Base-by-base conservation (phyloP, 2,888 invertebrate genomes). In the Monochamus alternatus region DNA sequence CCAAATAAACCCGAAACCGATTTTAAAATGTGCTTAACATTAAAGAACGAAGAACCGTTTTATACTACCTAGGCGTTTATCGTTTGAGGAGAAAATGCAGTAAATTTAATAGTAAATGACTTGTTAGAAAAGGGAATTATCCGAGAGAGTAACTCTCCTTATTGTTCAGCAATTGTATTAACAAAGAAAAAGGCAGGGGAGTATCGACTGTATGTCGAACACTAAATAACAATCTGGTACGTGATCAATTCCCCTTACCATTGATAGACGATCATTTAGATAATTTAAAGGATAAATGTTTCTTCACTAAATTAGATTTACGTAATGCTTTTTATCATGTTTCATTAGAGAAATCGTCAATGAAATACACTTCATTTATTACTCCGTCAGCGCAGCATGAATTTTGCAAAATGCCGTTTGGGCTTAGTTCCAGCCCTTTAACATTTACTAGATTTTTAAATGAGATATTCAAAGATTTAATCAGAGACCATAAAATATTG, bases 401-500 rank as follows among this genome's bases (percentile, higher is more conserved):
- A 76, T 87, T 79, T 78, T 43, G 78, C n/a, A 78, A 78, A 72
- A 85, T 85, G 83, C 85, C 84, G 3, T 83, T 85, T 76, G 86
- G 86, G 0, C 74, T 84, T n/a, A 77, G 67, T 14, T 83, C 81
- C 69, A 78, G 78, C 51, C 84, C 85, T 8, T 38, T 74, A 8
- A 73, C 73, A n/a, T 83, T 84, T 75, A 38, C 47, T 14, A 43
- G 82, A 51, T 83, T 69, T 75, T 69, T 81, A 60, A 73, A 79
- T 67, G 68, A 73, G 52, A 78, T 81, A 66, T 83, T 84, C 47
- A 71, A n/a, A n/a, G n/a, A n/a, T n/a, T n/a, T n/a, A n/a, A n/a
- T n/a, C n/a, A n/a, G n/a, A n/a, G n/a, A n/a, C n/a, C n/a, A n/a
- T n/a, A 47, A 47, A 47, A 12, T 47, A 47, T 8, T 47, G 5